Evolutionary conservation across 2,797 vertebrate species (phyloP).

Genomic region (Eupleurogrammus muticus): DNA sequence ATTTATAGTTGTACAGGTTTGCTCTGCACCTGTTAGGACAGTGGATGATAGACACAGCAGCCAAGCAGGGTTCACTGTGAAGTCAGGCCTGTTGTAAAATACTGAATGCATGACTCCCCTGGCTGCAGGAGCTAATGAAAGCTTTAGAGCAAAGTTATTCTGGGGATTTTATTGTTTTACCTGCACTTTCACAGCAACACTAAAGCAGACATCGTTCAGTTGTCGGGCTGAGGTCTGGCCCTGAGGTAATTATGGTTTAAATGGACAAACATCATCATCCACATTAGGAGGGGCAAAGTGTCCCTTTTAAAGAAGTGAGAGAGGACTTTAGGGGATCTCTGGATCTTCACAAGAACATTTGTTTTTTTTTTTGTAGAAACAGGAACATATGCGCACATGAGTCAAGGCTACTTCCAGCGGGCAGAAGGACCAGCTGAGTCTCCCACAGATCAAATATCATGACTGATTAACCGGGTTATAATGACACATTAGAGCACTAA

Average conservation of each 20-base stretch:
- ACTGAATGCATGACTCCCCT: background rate
- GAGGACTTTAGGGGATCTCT: slow-evolving; percentile 9
- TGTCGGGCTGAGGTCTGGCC: slow-evolving; percentile 21
- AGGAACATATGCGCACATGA: slow-evolving; percentile 10
- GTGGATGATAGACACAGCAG: no score
- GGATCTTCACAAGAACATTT: slow-evolving; percentile 15
- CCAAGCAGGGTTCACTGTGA: no score
- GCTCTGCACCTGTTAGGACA: no score
- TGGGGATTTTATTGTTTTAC: slow-evolving; percentile 26
- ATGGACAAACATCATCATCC: background rate
- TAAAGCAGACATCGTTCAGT: slow-evolving; percentile 23
- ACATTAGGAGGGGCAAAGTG: slow-evolving; percentile 1
- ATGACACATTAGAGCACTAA: slow-evolving; percentile 20
- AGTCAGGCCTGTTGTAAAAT: background rate
- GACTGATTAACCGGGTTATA: slow-evolving; percentile 40
- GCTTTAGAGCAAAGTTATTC: slow-evolving; percentile 4
- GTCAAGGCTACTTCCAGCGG: slow-evolving; percentile 14
- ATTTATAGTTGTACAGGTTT: no score
- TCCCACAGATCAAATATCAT: slow-evolving; percentile 24
- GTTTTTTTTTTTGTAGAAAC: background rate
- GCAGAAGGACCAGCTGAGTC: slow-evolving; percentile 25
- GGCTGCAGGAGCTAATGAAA: slow-evolving; percentile 1
- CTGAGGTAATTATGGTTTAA: background rate
- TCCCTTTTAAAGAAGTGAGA: slow-evolving; percentile 15
- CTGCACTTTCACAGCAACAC: slow-evolving; percentile 18